Evolutionary conservation across 2,888 invertebrate genomes (phyloP).

Genomic region (Norana najaformis): DNA sequence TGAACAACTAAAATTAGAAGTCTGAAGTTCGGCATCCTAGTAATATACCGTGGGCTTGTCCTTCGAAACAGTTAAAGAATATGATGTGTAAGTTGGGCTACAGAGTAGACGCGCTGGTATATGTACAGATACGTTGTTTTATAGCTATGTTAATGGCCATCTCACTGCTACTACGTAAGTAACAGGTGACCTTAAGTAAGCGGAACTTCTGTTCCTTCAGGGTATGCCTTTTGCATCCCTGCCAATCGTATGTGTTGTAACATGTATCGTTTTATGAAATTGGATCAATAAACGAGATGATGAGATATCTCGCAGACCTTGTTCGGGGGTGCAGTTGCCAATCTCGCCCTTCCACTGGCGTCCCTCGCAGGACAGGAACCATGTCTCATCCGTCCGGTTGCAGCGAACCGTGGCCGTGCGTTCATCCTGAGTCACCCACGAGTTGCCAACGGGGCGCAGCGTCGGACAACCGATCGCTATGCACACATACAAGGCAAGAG

Average conservation of each 20-base stretch:
- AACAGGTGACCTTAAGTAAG: no score
- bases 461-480: conserved; percentile 34
- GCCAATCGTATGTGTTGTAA: no score
- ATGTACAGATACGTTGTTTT: no score
- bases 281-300: no score
- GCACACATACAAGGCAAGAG: no score
- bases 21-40: background rate
- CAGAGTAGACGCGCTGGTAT: background rate
- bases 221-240: no score
- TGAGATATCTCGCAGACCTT: background rate
- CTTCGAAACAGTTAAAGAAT: no score
- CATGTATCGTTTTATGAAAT: no score
- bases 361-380: conserved; percentile 30
- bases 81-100: background rate
- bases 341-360: conserved; percentile 32
- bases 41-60: background rate
- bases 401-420: conserved; percentile 25
- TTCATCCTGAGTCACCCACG: conserved; percentile 25
- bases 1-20: background rate
- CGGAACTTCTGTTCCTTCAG: no score
- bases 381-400: conserved; percentile 31
- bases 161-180: no score
- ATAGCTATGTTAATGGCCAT: no score
- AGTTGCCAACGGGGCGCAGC: background rate
- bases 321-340: conserved; percentile 28